Evolutionary conservation across 2,888 invertebrate species (phyloP), one percentile per base, ranked within the genome.

Genomic region (Ochlodes sylvanus): DNA sequence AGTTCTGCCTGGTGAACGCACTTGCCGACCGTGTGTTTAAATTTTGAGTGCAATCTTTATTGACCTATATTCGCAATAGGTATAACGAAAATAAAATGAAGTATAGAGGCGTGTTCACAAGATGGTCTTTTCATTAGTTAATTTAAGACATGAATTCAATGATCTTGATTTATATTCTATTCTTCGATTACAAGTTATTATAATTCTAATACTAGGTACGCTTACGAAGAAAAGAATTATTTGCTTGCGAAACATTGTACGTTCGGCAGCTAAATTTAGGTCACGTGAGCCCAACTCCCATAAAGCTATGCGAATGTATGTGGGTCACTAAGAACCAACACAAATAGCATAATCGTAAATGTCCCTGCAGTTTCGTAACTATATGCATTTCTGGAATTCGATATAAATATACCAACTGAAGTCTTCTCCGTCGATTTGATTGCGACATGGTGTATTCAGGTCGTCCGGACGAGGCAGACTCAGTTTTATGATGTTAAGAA

Each of bases 211-310:
- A 4, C 27, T 27, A n/a, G 14, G 32, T 47, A 47, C 47, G 44
- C 44, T 27, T 70, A 68, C 72, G 76, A 34, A 34, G 34, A 77
- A 79, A 79, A 72, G 73, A 72, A 76, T 76, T 50, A 76, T n/a
- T 34, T 71, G 76, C 76, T 85, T 85, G 87, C 85, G 85, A 82
- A 89, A 87, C 77, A 78, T 76, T 78, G 80, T 81, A 81, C 77
- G 79, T 77, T 75, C 78, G 76, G 79, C 77, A 74, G 74, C 86
- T 90, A 90, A 86, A 91, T 88, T 87, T 91, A 90, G 89, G 87
- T 78, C 88, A 86, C 84, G 82, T 78, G 80, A 81, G 81, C 72
- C 76, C 73, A 74, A 70, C 74, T 73, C 74, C 38, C 73, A 79
- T 78, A 76, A 79, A 82, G 83, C 82, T 82, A 84, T 87, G 89